A percentile compares a stretch with the other conserved stretches of the same genome.
These are phyloP conservation scores for Microtus californicus DNA, from an alignment of 2,797 vertebrate genomes.

Conservation along the genomic window DNA sequence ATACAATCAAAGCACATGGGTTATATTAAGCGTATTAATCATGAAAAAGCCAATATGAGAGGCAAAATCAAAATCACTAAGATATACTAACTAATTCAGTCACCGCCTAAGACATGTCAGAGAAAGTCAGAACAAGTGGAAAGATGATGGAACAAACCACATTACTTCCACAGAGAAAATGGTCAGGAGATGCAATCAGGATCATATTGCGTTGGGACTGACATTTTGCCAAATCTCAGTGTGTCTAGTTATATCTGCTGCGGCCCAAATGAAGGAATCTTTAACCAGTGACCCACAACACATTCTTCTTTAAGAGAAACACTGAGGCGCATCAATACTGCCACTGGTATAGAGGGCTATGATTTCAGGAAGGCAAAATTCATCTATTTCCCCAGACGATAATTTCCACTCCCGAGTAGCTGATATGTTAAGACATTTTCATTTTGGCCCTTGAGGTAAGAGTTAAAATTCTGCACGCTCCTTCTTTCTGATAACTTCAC, in stretches of 20 bases:
- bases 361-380: not conserved
- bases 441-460: slow-evolving; percentile 24
- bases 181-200: not conserved
- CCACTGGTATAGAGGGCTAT: not conserved
- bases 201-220: not conserved
- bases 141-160: not conserved
- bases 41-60: not conserved
- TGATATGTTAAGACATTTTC: slow-evolving; percentile 31
- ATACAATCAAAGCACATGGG: not conserved
- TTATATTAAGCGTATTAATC: not conserved
- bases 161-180: not conserved
- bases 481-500: slow-evolving; percentile 39
- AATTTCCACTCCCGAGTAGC: slow-evolving; percentile 20
- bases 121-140: not conserved
- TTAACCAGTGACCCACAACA: not conserved
- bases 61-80: not conserved
- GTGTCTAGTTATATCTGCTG: not conserved
- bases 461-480: slow-evolving; percentile 65
- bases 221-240: not conserved
- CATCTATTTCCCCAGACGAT: not conserved
- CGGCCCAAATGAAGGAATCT: not conserved
- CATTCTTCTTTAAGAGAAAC: not conserved
- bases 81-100: not conserved
- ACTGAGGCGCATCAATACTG: not conserved
- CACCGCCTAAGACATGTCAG: not conserved